These are phyloP conservation scores for Characodon lateralis DNA, from an alignment of 2,797 vertebrate species.

Conservation along the genomic window DNA sequence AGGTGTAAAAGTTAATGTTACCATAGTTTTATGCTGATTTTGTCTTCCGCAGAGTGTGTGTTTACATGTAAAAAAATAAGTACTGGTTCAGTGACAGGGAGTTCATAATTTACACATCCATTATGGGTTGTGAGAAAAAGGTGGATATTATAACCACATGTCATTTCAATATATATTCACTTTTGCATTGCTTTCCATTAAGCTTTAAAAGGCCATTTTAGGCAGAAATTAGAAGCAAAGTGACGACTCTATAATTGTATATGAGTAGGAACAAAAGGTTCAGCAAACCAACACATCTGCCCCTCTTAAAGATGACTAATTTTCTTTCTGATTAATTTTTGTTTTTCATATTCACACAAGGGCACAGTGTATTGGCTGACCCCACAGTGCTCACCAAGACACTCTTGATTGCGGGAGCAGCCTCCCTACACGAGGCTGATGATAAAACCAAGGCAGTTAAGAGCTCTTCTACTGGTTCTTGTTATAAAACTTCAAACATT, in stretches of 20 bases:
- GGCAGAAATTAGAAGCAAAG: not conserved
- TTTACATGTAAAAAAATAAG: no score
- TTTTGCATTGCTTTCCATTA: not conserved
- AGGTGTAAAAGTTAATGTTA: no score
- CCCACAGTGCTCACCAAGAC: conserved; percentile 18
- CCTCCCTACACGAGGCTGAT: conserved; percentile 16
- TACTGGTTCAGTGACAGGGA: no score
- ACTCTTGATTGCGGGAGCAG: conserved; percentile 18
- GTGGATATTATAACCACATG: no score
- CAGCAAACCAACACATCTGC: not conserved
- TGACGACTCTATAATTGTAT: not conserved
- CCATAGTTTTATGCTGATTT: no score
- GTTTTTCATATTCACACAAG: conserved; percentile 15
- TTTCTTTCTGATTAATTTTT: conserved; percentile 14
- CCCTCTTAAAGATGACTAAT: not conserved
- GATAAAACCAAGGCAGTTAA: conserved; percentile 20
- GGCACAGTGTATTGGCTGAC: conserved; percentile 4
- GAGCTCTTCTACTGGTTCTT: conserved; percentile 15
- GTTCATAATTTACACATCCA: not conserved
- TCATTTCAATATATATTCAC: not conserved
- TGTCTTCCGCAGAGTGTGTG: no score
- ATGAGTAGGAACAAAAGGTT: conserved; percentile 12
- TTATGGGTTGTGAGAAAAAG: not conserved
- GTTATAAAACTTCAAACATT: conserved; percentile 24
- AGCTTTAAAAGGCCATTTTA: not conserved